Evolutionary conservation across 1,140 invertebrate species (phyloP).

Genomic region (Aporrectodea caliginosa): DNA sequence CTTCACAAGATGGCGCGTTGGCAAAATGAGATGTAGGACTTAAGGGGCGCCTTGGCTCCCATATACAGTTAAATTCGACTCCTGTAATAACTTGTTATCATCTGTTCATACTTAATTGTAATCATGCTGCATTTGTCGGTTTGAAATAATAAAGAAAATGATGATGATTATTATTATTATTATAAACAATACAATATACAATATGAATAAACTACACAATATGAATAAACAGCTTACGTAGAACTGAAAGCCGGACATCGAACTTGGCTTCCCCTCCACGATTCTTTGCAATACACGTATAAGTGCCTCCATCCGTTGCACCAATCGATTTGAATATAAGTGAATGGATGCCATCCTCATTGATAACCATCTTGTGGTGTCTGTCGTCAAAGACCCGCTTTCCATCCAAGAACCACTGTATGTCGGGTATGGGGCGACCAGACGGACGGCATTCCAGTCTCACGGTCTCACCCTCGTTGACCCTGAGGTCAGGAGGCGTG

Average conservation of each 20-base stretch:
- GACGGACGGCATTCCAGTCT: not conserved
- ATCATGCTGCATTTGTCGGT: no score
- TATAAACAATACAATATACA: no score
- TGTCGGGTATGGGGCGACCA: constrained; percentile 25
- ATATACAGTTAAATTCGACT: no score
- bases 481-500: not conserved
- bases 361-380: not conserved
- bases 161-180: no score
- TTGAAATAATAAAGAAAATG: no score
- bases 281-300: constrained; percentile 85
- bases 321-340: constrained; percentile 57
- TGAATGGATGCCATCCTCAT: constrained; percentile 8
- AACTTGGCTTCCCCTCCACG: constrained; percentile 72
- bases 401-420: constrained; percentile 31
- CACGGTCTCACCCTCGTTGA: not conserved
- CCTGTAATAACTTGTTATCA: no score
- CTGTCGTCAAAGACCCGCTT: not conserved
- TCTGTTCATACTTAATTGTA: no score
- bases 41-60: no score
- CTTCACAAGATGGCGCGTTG: no score
- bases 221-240: no score
- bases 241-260: not conserved
- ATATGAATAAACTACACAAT: no score
- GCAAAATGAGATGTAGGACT: no score
- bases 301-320: constrained; percentile 85